phyloP scores from a whole-genome alignment of 2,797 vertebrate species.

The Saxicola maurus region DNA sequence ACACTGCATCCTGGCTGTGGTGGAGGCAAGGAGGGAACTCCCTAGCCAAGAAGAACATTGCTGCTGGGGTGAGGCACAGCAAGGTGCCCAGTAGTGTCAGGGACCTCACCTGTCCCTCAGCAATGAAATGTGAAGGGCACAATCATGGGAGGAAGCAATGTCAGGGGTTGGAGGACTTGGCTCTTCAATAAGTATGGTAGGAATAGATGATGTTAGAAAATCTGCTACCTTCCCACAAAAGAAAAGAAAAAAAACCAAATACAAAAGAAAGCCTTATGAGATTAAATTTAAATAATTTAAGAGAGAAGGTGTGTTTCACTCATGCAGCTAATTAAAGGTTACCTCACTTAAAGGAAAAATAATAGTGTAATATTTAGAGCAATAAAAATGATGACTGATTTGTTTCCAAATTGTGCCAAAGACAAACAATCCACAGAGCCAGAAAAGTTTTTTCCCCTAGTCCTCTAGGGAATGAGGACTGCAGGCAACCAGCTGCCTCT shows the following conservation, averaged over 20 bases:
- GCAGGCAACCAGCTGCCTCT: constrained; percentile 30
- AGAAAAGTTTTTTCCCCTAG: neutral
- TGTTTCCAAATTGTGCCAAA: constrained; percentile 27
- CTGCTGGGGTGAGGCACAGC: neutral
- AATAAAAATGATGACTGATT: constrained; percentile 24
- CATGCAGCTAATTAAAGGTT: constrained; percentile 35
- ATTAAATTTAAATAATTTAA: neutral
- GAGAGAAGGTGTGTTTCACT: neutral
- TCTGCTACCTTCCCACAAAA: neutral
- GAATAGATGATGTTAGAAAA: neutral
- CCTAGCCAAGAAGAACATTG: neutral
- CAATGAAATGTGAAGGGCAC: neutral
- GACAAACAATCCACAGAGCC: neutral
- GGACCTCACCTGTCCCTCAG: neutral
- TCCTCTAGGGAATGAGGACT: neutral
- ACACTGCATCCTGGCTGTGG: neutral
- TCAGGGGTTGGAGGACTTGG: rapidly evolving
- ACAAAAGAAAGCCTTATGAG: neutral
- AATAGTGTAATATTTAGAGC: neutral
- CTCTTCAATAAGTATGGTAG: neutral
- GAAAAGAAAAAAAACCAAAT: neutral
- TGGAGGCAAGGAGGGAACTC: rapidly evolving
- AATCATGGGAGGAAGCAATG: rapidly evolving
- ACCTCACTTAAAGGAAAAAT: neutral
- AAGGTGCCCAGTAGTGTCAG: neutral